Conservation (phyloP, 2,888 invertebrate genomes). For the Epiblema foenella region DNA sequence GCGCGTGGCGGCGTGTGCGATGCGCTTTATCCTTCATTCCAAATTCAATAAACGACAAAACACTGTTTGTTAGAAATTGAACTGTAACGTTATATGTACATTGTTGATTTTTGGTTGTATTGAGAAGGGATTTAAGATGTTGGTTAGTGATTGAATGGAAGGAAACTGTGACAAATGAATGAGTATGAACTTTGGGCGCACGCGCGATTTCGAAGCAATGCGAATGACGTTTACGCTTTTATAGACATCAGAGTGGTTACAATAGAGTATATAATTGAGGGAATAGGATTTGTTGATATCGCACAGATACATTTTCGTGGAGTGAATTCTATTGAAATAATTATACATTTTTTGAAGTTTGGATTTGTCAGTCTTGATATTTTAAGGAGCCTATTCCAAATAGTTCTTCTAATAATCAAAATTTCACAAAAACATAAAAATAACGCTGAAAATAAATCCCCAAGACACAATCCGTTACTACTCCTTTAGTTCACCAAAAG, state of each 20-base stretch:
- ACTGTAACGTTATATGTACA: not conserved
- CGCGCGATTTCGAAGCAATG: constrained; percentile 44
- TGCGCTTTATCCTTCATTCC: constrained; percentile 44
- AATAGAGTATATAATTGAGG: constrained; percentile 24
- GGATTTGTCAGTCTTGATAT: no score
- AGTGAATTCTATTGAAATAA: not conserved
- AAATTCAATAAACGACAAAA: constrained; percentile 22
- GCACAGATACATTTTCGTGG: not conserved
- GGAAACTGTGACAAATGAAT: constrained; percentile 76
- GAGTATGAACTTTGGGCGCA: constrained; percentile 69
- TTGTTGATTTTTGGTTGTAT: not conserved
- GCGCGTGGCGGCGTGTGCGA: constrained; percentile 65
- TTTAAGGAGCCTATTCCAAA: no score
- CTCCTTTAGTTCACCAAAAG: no score
- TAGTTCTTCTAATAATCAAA: no score
- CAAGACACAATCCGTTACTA: not conserved
- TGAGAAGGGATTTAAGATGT: constrained; percentile 21
- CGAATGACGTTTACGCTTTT: constrained; percentile 44
- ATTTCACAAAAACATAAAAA: no score
- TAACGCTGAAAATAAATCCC: not conserved
- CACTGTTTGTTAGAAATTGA: not conserved
- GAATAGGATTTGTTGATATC: constrained; percentile 23
- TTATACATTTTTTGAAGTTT: no score
- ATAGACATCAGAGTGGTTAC: constrained; percentile 26
- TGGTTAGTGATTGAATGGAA: constrained; percentile 39